Conservation (phyloP, 2,113 vertebrate genomes). For the human region DNA sequence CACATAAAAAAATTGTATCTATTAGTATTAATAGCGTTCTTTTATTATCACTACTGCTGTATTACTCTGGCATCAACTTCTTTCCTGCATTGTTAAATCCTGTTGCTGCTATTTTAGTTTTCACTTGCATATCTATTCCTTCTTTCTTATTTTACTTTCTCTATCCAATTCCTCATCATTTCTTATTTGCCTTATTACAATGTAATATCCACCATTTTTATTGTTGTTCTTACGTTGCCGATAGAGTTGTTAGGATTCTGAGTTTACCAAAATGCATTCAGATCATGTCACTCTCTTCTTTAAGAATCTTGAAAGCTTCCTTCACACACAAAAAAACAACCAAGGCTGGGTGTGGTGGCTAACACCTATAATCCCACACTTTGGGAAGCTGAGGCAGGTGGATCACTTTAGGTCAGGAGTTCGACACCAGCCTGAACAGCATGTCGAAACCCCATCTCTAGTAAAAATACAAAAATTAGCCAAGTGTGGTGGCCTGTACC, state of each 20-base stretch:
- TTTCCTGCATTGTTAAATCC: not conserved
- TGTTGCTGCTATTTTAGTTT: not conserved
- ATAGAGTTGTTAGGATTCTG: not conserved
- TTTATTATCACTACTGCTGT: not conserved
- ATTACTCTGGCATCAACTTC: not conserved
- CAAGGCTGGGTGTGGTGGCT: too few species aligned
- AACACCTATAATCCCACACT: too few species aligned
- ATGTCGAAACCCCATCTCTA: too few species aligned
- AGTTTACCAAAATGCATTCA: not conserved
- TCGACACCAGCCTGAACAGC: too few species aligned
- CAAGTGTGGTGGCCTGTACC: too few species aligned
- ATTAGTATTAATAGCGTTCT: not conserved
- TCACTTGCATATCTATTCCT: not conserved
- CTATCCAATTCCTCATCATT: not conserved
- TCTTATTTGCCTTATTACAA: not conserved
- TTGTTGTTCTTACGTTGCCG: not conserved
- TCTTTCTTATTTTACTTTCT: not conserved
- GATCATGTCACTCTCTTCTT: not conserved
- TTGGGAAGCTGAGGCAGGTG: too few species aligned
- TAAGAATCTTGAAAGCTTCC: constrained; percentile 1
- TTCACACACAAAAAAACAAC: not conserved
- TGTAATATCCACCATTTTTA: not conserved
- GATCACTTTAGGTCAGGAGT: too few species aligned
- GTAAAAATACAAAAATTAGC: too few species aligned
- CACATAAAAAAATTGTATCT: not conserved